Evolutionary conservation across 2,888 invertebrate species (phyloP), one percentile per base, ranked within the genome.

Genomic region (Camptogramma bilineatum): DNA sequence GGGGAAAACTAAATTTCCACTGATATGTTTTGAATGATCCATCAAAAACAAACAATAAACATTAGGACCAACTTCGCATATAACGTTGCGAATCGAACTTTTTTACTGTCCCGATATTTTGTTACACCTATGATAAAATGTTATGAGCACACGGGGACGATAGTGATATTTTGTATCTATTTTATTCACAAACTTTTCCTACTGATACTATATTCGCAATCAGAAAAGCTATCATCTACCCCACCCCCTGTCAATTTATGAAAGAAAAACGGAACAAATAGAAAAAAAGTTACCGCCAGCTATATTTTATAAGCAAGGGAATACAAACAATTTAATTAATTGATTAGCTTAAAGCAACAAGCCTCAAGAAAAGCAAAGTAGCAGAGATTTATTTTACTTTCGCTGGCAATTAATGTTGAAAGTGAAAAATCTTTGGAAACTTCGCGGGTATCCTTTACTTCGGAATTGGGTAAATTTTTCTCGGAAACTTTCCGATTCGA

Each of bases 111-210:
- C 79, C 81, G 83, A 83, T 86, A 86, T 88, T 86, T 83, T 83
- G 90, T 88, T 91, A 88, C 90, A 91, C 91, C 89, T 92, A 91
- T 91, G 92, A 93, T 91, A 84, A 86, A 90, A 91, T 91, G 88
- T 91, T 84, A 88, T 80, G 86, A 85, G 78, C 79, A 76, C 77
- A 71, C 73, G 72, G 74, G 76, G 56, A 76, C 72, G 71, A 74
- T 81, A 78, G 72, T 71, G 74, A 84, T 87, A 86, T 90, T 88
- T 87, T 88, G 84, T 88, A 86, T 86, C 80, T 83, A 83, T 86
- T 91, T 91, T 92, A 92, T 93, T 90, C 86, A 85, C 82, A 88
- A 92, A 93, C 82, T 93, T 93, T 73, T 78, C 79, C 85, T 84
- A 73, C 81, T 75, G 74, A 79, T 80, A 82, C 77, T 86, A 82